Evolutionary conservation across 2,113 vertebrate genomes (phyloP), one percentile per base, ranked within the genome.

Genomic region (Gracilinanus agilis): DNA sequence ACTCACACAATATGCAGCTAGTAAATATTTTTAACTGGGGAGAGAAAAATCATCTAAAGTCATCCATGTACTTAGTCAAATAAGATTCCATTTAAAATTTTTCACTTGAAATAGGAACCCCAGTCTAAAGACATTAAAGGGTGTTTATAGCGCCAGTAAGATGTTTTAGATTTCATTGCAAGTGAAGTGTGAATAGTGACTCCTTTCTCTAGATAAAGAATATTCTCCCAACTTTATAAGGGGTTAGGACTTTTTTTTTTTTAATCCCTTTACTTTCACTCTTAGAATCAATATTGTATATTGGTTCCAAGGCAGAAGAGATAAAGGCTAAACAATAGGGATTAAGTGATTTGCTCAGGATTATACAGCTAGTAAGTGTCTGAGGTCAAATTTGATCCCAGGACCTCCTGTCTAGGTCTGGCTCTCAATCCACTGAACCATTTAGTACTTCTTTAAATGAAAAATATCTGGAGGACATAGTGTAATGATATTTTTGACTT

Each of bases 171-270:
- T 56, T 55, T 44, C 16, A 67, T 55, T 96, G 58, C 56, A 83
- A 89, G 55, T 93, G 29, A 7, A 10, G 12, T 56, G 34, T 13
- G 90, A 53, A 54, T 94, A 25, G 54, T 75, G 53, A 90, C 3
- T 93, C 27, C 88, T 92, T 93, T 93, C 92, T 55, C 89, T 27
- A 29, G 61, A 91, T 92, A 53, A 90, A 92, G 55, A 90, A 3
- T 0, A 55, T 8, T 89, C 25, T 53, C 44, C 11, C 54, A 88
- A 0, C 29, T 90, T 92, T 53, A 94, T 11, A 16, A 1, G 8
- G 40, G 25, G 49, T 49, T 49, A 49, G 49, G 49, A 3, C 49
- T 49, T 49, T 49, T 49, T 49, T 49, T 49, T 49, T 49, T 49
- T 49, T 49, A 49, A 49, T 49, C 49, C 49, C 49, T 49, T 49